A percentile compares a stretch with the other conserved stretches of the same genome.
These are phyloP conservation scores for Philaethria dido DNA, from an alignment of 2,888 invertebrate genomes.

Conservation along the genomic window DNA sequence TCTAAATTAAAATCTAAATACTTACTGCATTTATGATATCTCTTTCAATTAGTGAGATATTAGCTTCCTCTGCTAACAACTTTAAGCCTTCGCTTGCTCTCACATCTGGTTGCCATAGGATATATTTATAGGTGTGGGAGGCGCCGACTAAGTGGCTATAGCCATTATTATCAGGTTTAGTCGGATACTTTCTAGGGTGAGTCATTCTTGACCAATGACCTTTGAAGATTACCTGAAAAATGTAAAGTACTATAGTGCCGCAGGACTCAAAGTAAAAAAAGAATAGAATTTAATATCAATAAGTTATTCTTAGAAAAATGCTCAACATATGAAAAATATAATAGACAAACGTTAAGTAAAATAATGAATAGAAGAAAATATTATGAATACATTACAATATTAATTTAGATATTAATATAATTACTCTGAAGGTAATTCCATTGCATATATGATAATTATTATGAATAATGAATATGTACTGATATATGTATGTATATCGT, in stretches of 20 bases:
- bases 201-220: conserved; percentile 73
- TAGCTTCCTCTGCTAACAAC: conserved; percentile 59
- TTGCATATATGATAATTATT: not conserved
- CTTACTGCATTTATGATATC: conserved; percentile 65
- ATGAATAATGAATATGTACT: not conserved
- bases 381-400: too few species aligned
- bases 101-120: conserved; percentile 62
- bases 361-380: too few species aligned
- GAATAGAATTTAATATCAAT: too few species aligned
- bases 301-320: too few species aligned
- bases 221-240: conserved; percentile 65
- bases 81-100: conserved; percentile 60
- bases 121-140: conserved; percentile 62
- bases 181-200: conserved; percentile 71
- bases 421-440: not conserved
- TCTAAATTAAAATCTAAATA: conserved; percentile 25
- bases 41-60: conserved; percentile 58
- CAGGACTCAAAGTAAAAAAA: not conserved
- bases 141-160: conserved; percentile 76
- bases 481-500: too few species aligned
- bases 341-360: too few species aligned
- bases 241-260: not conserved
- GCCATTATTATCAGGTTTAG: conserved; percentile 69
- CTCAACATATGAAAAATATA: too few species aligned
- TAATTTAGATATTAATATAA: too few species aligned